These are phyloP conservation scores for silkworm (Bombyx mori) DNA, from an alignment of 1,140 invertebrate species.

Conservation along the genomic window DNA sequence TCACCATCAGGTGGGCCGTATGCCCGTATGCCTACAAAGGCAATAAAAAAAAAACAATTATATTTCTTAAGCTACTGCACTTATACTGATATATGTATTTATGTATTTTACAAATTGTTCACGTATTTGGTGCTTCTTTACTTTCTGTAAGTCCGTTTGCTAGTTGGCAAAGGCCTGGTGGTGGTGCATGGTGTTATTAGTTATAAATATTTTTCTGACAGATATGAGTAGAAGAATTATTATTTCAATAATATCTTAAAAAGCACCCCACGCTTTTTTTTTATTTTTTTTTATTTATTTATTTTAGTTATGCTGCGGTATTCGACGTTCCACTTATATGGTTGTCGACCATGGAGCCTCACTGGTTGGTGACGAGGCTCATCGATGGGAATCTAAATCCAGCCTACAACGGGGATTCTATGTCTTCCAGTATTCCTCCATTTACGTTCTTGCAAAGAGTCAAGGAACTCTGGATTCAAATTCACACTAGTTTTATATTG, in stretches of 20 bases:
- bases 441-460: constrained; percentile 22
- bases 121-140: too few relatives aligned
- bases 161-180: too few relatives aligned
- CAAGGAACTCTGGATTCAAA: constrained; percentile 16
- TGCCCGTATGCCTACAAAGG: too few relatives aligned
- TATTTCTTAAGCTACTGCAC: too few relatives aligned
- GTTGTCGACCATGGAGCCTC: constrained; percentile 25
- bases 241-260: not conserved
- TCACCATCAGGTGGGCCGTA: too few relatives aligned
- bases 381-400: constrained; percentile 33
- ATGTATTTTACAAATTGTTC: too few relatives aligned
- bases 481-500: constrained; percentile 1
- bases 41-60: too few relatives aligned
- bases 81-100: too few relatives aligned
- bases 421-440: constrained; percentile 16
- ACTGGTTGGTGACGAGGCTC: constrained; percentile 23
- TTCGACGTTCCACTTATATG: constrained; percentile 34
- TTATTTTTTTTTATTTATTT: not conserved
- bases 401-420: constrained; percentile 16
- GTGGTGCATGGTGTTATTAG: too few relatives aligned
- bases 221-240: not conserved
- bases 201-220: too few relatives aligned
- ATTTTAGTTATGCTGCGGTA: constrained; percentile 12
- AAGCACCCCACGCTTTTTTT: too few relatives aligned
- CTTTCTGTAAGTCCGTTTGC: too few relatives aligned